Percentiles rank a stretch among this genome's conserved stretches.
These are phyloP conservation scores for Steinernema carpocapsae DNA, from an alignment of 2,888 invertebrate genomes.

Conservation along the genomic window DNA sequence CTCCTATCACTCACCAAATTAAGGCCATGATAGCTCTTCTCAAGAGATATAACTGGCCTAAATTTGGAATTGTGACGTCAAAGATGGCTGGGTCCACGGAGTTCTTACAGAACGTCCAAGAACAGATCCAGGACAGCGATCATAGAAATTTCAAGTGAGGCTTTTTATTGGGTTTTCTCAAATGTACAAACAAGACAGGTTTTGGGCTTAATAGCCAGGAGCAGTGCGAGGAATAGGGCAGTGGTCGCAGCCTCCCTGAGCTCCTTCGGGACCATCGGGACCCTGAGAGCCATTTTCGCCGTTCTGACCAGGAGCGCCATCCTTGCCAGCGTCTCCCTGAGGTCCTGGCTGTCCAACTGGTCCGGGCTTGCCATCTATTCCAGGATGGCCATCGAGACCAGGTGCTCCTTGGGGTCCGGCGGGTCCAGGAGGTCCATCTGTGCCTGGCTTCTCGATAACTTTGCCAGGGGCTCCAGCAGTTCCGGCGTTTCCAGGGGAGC, in stretches of 20 bases:
- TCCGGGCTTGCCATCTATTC: conserved; percentile 36
- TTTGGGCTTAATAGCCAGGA: conserved; percentile 25
- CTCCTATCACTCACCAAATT: conserved; percentile 93
- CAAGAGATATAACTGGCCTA: conserved; percentile 78
- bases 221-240: conserved; percentile 31
- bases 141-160: conserved; percentile 43
- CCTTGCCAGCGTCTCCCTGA: conserved; percentile 7
- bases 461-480: conserved; percentile 29
- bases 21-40: conserved; percentile 93
- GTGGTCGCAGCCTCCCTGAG: conserved; percentile 29
- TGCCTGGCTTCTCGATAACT: neutral
- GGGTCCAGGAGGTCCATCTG: neutral
- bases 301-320: neutral
- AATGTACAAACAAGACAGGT: neutral
- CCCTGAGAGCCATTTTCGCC: conserved; percentile 23
- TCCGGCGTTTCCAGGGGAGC: neutral
- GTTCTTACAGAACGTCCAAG: conserved; percentile 51
- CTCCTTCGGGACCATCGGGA: neutral
- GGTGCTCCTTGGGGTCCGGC: conserved; percentile 37
- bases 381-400: conserved; percentile 38
- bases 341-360: conserved; percentile 8
- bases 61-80: conserved; percentile 64
- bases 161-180: neutral
- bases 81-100: conserved; percentile 62
- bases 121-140: conserved; percentile 52